These are phyloP conservation scores for Eciton burchellii DNA, from an alignment of 1,140 invertebrate species.

Conservation along the genomic window DNA sequence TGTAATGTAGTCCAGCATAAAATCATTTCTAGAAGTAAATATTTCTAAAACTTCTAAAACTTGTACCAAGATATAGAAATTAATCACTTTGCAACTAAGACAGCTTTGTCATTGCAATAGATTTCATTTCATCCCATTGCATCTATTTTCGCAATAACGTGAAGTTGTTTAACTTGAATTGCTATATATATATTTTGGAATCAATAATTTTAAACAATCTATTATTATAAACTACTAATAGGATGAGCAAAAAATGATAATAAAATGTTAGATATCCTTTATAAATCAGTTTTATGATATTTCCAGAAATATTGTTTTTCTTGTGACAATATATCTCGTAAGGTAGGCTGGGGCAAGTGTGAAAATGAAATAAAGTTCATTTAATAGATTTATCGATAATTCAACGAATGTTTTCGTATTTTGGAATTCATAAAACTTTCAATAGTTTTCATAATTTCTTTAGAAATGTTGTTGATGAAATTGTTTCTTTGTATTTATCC, in stretches of 20 bases:
- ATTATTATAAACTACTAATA: slow-evolving; percentile 18
- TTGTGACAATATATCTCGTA: not conserved
- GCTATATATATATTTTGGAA: not conserved
- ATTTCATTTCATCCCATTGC: slow-evolving; percentile 2
- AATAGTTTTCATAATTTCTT: slow-evolving; percentile 44
- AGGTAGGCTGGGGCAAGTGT: not conserved
- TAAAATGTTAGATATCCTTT: not conserved
- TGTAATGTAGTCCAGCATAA: no score
- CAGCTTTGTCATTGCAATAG: not conserved
- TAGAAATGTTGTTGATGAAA: no score
- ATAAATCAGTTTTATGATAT: slow-evolving; percentile 1
- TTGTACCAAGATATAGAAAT: no score
- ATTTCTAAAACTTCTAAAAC: no score
- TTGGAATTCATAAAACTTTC: slow-evolving; percentile 3
- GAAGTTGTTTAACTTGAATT: slow-evolving; percentile 10
- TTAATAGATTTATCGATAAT: slow-evolving; percentile 28
- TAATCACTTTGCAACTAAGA: no score
- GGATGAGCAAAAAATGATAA: slow-evolving; percentile 1
- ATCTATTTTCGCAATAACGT: not conserved
- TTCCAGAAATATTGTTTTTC: not conserved
- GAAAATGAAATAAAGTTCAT: slow-evolving; percentile 12
- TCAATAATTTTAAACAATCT: slow-evolving; percentile 1
- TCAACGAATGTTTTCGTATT: not conserved
- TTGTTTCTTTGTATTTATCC: slow-evolving; percentile 34
- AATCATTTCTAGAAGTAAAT: no score